Evolutionary conservation across 1,140 invertebrate genomes (phyloP), one percentile per base, ranked within the genome.

Genomic region (Apolygus lucorum): DNA sequence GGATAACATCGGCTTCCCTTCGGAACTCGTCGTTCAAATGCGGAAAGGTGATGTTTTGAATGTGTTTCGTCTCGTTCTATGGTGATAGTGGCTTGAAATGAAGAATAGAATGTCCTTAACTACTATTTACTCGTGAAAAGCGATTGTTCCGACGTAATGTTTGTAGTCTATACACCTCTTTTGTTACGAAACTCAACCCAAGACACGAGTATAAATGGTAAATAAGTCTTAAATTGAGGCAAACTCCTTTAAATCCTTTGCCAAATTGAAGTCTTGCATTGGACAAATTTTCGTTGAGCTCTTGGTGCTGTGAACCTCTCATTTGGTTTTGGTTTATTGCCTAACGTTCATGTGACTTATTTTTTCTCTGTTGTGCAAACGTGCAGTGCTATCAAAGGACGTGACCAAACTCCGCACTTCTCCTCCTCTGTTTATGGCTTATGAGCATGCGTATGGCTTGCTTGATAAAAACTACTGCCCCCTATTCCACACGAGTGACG

Each of bases 401-500:
- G 84, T 92, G 27, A 84, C 87, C 26, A 88, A 90, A 76, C 81
- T 92, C 49, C 83, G 90, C 76, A 92, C 88, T 24, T 91, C 90
- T 28, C 82, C 87, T 69, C 88, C 90, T 1, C 77, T 93, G 17
- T 93, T 90, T 76, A 84, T 90, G 79, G 90, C 91, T 0, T 91
- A 92, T 76, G 88, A 93, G 76, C 86, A 90, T 79, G 88, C 88
- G 1, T 91, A 91, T 76, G 82, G 85, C 34, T 76, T 88, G 0
- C 80, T 95, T 69, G 91, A 93, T 78, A 86, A 85, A 71, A 84
- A 85, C 70, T 90, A 89, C 79, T 81, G 91, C 68, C 88, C 90
- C 27, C 82, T 86, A 73, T 94, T 93, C 80, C 86, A 91, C 78
- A 89, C 91, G 74, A 91, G 90, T 78, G 88, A 90, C 78, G 86